Base-by-base conservation (phyloP, 1,140 invertebrate genomes). In the Conus ventricosus region DNA sequence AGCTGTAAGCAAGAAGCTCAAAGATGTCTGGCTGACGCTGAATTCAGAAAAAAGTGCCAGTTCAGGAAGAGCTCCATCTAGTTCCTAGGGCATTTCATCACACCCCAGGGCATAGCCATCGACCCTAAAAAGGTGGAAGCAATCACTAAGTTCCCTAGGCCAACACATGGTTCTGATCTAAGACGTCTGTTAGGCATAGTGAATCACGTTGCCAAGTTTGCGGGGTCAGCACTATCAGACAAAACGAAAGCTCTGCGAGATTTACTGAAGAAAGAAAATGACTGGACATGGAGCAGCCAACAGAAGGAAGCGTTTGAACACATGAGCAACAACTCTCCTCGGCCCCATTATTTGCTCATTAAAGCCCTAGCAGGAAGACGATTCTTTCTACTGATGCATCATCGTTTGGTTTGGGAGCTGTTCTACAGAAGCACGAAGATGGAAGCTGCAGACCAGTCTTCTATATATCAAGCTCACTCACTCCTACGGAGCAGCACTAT, bases 31-130 rank as follows among this genome's bases (percentile, higher is more conserved):
- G 27, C 39, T 95, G 15, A 91, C 63, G 27, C 71, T 95, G 4
- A 95, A 95, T 83, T 71, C 67, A 63, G 90, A 93, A 71, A 93
- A 71, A 96, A 96, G 91, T 94, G 95, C 91, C 81, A 92, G 39
- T 94, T 95, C 85, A 7, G 55, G 17, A 87, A 76, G 27, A 13
- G 1, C 10, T 55, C 87, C 25, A 67, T 90, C n/a, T 76, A 84
- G 60, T 89, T 87, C 39, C 85, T 89, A 27, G 90, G 91, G 4
- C 89, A 90, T 53, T 53, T 88, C 15, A 84, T 89, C 53, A 55
- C 17, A n/a, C n/a, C 10, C 4, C 75, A 88, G 25, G 87, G 87
- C 20, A 78, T 67, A 7, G 53, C 20, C 39, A 51, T 78, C 8
- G 76, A 78, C 20, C 76, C 76, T 27, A 25, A 27, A 5, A 78